Evolutionary conservation across 2,888 invertebrate species (phyloP).

Genomic region (Erebia ligea): DNA sequence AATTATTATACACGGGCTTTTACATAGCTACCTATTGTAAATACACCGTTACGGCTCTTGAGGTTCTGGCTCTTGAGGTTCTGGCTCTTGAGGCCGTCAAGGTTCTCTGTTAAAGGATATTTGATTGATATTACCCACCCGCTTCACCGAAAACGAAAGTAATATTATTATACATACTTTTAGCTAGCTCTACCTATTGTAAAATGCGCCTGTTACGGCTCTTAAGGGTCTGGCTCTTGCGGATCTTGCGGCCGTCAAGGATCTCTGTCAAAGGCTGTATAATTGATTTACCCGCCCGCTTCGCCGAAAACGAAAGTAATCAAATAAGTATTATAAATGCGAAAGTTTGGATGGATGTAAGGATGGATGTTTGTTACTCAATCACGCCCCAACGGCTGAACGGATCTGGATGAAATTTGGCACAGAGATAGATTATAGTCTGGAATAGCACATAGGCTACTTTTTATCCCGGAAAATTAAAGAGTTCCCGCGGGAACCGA

Average conservation of each 20-base stretch:
- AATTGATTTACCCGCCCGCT: conserved; percentile 51
- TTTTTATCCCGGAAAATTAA: no score
- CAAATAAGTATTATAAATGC: no score
- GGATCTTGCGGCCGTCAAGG: neutral
- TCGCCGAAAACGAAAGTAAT: conserved; percentile 49
- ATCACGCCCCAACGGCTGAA: no score
- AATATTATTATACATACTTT: neutral
- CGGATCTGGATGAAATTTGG: no score
- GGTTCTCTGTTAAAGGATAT: conserved; percentile 42
- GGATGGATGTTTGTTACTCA: no score
- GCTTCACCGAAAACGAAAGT: conserved; percentile 50
- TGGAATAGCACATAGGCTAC: no score
- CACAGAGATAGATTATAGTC: no score
- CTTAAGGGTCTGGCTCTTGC: neutral
- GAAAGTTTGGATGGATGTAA: no score
- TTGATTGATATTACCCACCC: conserved; percentile 51
- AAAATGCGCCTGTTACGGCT: neutral
- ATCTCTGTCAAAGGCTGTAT: conserved; percentile 44
- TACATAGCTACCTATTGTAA: no score
- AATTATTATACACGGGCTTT: no score
- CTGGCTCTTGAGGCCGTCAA: neutral
- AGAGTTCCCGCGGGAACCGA: no score
- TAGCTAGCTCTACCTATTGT: no score
- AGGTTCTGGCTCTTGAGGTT: neutral
- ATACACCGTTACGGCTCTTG: neutral